These are phyloP conservation scores for Meta bourneti DNA, from an alignment of 2,888 invertebrate species.

Conservation along the genomic window DNA sequence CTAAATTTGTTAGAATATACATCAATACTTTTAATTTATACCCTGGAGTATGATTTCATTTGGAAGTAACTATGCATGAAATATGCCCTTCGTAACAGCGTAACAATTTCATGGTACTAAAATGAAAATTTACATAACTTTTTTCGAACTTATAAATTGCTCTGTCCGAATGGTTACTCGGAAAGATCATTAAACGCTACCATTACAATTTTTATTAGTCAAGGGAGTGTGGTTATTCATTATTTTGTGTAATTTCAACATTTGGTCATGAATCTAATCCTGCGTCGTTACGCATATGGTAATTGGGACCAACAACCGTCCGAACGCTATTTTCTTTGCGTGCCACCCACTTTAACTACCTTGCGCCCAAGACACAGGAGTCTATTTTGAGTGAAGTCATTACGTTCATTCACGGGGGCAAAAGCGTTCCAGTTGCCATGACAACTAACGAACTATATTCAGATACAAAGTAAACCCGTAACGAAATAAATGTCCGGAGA, in stretches of 20 bases:
- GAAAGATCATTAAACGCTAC: background rate
- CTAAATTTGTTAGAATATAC: too few species aligned
- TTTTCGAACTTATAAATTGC: background rate
- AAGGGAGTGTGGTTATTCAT: background rate
- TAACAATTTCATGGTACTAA: too few species aligned
- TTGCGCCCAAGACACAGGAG: background rate
- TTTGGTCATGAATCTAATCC: background rate
- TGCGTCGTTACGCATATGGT: constrained; percentile 1
- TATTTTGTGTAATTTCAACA: background rate
- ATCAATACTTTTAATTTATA: too few species aligned
- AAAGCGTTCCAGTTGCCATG: constrained; percentile 37
- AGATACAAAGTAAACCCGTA: constrained; percentile 60
- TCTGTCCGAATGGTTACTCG: background rate
- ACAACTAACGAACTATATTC: constrained; percentile 54
- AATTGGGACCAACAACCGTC: background rate
- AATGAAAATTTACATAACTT: too few species aligned
- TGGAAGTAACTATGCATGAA: too few species aligned
- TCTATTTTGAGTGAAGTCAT: constrained; percentile 52
- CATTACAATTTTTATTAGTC: background rate
- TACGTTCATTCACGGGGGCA: constrained; percentile 48
- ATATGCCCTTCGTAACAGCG: too few species aligned
- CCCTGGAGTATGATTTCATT: too few species aligned
- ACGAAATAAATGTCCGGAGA: constrained; percentile 47
- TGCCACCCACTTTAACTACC: constrained; percentile 38
- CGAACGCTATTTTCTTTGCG: constrained; percentile 16